Conservation (phyloP, 2,113 vertebrate species). For the Plotosus lineatus region DNA sequence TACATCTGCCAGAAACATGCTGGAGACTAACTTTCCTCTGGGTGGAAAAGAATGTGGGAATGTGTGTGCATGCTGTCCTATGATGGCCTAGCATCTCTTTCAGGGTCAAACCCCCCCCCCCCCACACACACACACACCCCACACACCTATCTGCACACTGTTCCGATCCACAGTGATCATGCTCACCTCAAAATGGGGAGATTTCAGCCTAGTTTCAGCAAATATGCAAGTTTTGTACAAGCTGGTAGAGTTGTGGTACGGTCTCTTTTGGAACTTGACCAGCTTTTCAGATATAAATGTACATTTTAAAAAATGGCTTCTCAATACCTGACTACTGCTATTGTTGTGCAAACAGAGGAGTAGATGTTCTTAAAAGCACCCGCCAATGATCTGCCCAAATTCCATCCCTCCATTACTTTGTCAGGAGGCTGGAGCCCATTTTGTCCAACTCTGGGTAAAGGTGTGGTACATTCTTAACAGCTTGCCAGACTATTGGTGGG, state of each 20-base stretch:
- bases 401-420: no score
- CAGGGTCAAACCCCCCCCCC: no score
- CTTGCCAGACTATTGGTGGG: no score
- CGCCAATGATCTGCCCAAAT: background rate
- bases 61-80: background rate
- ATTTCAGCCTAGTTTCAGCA: background rate
- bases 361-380: background rate
- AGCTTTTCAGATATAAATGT: background rate
- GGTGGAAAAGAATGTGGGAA: background rate
- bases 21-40: background rate
- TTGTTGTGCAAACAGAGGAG: background rate
- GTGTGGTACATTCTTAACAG: no score
- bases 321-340: background rate
- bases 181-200: background rate
- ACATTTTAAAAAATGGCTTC: background rate
- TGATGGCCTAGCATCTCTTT: background rate
- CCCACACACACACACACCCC: no score
- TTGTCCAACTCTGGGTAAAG: no score
- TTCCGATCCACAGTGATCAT: background rate
- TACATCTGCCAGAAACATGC: background rate
- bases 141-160: background rate
- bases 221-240: background rate
- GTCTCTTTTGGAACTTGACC: background rate
- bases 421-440: no score
- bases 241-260: background rate